phyloP scores from a whole-genome alignment of 2,888 invertebrate genomes.

The Eurois occulta region DNA sequence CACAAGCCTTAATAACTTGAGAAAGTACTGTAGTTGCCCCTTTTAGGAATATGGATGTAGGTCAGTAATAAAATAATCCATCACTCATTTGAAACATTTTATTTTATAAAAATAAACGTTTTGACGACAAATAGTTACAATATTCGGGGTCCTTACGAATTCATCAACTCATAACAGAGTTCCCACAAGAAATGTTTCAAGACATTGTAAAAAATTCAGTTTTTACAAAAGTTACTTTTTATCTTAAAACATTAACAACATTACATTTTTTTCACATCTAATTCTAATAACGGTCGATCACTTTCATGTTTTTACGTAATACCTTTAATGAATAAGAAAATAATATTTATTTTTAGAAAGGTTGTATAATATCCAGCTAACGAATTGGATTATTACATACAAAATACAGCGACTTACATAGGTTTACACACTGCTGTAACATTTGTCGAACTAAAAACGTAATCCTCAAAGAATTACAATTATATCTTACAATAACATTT shows the following conservation, averaged over 20 bases:
- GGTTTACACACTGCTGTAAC: slow-evolving; percentile 60
- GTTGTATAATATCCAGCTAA: slow-evolving; percentile 41
- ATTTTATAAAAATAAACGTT: slow-evolving; percentile 91
- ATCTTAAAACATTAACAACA: slow-evolving; percentile 92
- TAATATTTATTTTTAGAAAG: slow-evolving; percentile 75
- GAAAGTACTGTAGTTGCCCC: no score
- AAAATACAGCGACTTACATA: slow-evolving; percentile 37
- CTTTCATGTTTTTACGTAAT: slow-evolving; percentile 81
- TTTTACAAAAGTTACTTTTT: slow-evolving; percentile 93
- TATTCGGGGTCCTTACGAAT: slow-evolving; percentile 90
- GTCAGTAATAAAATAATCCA: slow-evolving; percentile 52
- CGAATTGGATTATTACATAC: slow-evolving; percentile 52
- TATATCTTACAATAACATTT: slow-evolving; percentile 30
- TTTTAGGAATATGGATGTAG: no score
- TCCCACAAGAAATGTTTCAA: slow-evolving; percentile 92
- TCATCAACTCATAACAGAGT: slow-evolving; percentile 83
- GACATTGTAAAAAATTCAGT: slow-evolving; percentile 92
- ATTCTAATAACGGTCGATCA: slow-evolving; percentile 90
- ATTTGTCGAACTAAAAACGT: slow-evolving; percentile 33
- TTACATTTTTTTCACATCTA: slow-evolving; percentile 90
- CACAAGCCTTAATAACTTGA: no score
- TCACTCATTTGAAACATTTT: slow-evolving; percentile 87
- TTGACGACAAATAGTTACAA: slow-evolving; percentile 91
- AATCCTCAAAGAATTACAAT: slow-evolving; percentile 53
- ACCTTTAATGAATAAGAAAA: slow-evolving; percentile 85